Evolutionary conservation across 1,140 invertebrate species (phyloP).

Genomic region (Pararge aegeria): DNA sequence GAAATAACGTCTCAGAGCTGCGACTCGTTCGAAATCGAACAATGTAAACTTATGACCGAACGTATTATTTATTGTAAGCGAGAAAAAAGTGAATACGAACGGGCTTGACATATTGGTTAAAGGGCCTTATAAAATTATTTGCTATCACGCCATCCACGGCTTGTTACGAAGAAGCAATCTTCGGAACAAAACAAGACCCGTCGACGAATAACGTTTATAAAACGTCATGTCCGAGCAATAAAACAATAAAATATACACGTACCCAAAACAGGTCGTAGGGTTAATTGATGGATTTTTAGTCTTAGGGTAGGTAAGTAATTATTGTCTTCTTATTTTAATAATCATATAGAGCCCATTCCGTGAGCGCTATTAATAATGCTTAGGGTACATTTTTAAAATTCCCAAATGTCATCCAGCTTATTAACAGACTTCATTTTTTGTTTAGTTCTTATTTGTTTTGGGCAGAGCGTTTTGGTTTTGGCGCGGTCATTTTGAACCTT

Average conservation of each 20-base stretch:
- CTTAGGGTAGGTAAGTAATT: conserved; percentile 57
- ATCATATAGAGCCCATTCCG: conserved; percentile 55
- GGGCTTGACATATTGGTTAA: conserved; percentile 77
- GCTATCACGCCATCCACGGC: conserved; percentile 72
- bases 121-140: conserved; percentile 78
- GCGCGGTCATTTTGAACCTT: conserved; percentile 71
- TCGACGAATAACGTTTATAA: conserved; percentile 47
- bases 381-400: conserved; percentile 76
- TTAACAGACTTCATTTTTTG: conserved; percentile 77
- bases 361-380: conserved; percentile 73
- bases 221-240: conserved; percentile 50
- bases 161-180: conserved; percentile 67
- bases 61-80: conserved; percentile 75
- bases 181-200: conserved; percentile 54
- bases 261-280: conserved; percentile 35
- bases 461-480: conserved; percentile 73
- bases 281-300: conserved; percentile 51
- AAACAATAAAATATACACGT: conserved; percentile 50
- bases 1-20: conserved; percentile 65
- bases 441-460: conserved; percentile 74
- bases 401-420: conserved; percentile 79
- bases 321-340: conserved; percentile 65
- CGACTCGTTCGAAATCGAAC: conserved; percentile 64
- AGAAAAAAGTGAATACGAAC: conserved; percentile 64
- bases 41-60: conserved; percentile 74